Conservation (phyloP, 2,888 invertebrate genomes). For the Scrobipalpa costella region DNA sequence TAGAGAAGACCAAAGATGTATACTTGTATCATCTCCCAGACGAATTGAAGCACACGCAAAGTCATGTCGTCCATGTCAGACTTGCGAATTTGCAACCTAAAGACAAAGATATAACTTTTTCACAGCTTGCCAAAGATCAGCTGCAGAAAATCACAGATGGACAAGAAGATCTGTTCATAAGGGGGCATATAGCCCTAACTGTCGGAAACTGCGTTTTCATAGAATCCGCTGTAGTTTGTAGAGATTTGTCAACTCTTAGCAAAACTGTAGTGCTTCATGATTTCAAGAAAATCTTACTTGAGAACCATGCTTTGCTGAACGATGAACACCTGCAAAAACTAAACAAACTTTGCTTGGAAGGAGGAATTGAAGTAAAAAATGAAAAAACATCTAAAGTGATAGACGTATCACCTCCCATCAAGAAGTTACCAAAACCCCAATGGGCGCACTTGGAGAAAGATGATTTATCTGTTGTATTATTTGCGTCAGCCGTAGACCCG, state of each 20-base stretch:
- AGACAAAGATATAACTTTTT: constrained; percentile 67
- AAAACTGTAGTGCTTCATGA: constrained; percentile 77
- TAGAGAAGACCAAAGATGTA: constrained; percentile 60
- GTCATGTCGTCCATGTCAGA: constrained; percentile 63
- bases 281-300: constrained; percentile 76
- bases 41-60: constrained; percentile 69
- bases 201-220: constrained; percentile 84
- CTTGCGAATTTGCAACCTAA: constrained; percentile 63
- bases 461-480: constrained; percentile 62
- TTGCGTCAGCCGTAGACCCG: constrained; percentile 68
- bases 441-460: constrained; percentile 78
- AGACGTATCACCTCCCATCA: constrained; percentile 38
- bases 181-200: constrained; percentile 77
- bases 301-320: constrained; percentile 62
- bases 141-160: constrained; percentile 53
- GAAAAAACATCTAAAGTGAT: constrained; percentile 33
- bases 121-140: constrained; percentile 53
- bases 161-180: constrained; percentile 61
- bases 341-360: constrained; percentile 65
- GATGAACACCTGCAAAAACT: constrained; percentile 74
- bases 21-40: constrained; percentile 76
- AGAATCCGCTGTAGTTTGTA: constrained; percentile 81
- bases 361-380: constrained; percentile 41
- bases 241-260: constrained; percentile 72
- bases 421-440: constrained; percentile 40